Evolutionary conservation across 2,797 vertebrate species (phyloP).

Genomic region (Ceryle rudis): DNA sequence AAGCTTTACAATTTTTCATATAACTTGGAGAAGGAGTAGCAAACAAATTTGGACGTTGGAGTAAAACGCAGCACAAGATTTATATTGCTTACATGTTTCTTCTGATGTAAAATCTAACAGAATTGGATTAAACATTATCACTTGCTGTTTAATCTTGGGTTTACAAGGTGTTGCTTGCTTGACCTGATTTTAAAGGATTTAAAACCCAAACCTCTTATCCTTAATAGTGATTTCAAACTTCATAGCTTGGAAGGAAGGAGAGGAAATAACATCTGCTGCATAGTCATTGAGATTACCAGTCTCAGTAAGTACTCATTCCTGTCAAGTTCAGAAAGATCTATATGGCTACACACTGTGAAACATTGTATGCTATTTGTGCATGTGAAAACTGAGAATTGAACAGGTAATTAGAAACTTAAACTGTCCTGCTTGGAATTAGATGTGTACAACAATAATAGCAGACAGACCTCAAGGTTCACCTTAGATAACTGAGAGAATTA

Average conservation of each 20-base stretch:
- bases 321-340: slow-evolving; percentile 33
- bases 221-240: slow-evolving; percentile 19
- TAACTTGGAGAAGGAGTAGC: background rate
- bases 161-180: slow-evolving; percentile 57
- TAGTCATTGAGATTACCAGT: background rate
- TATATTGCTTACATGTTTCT: background rate
- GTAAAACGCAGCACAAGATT: background rate
- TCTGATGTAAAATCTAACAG: slow-evolving; percentile 53
- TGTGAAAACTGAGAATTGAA: slow-evolving; percentile 30
- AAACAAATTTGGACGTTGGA: background rate
- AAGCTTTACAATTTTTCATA: background rate
- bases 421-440: background rate
- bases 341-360: slow-evolving; percentile 18
- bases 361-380: slow-evolving; percentile 18
- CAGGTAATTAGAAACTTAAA: background rate
- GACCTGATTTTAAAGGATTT: slow-evolving; percentile 66
- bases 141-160: slow-evolving; percentile 67
- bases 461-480: background rate
- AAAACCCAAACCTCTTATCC: slow-evolving; percentile 52
- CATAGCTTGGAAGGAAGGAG: background rate
- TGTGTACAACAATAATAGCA: background rate
- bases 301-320: slow-evolving; percentile 12
- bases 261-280: background rate
- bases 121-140: slow-evolving; percentile 67
- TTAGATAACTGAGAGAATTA: background rate